Evolutionary conservation across 53 echinoderm and acorn worm species (phyloP).

Genomic region (Temnopleurus reevesii): DNA sequence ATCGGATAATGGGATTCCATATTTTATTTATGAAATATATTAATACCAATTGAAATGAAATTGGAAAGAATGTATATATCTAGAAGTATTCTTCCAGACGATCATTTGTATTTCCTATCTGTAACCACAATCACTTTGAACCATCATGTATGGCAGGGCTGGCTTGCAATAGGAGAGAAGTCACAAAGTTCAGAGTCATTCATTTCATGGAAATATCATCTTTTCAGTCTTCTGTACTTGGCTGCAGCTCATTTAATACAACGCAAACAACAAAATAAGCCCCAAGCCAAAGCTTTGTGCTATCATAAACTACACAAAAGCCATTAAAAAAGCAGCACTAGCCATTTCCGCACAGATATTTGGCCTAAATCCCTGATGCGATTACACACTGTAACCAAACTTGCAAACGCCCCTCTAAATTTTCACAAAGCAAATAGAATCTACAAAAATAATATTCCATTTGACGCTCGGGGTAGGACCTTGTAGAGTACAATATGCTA

Average conservation of each 20-base stretch:
- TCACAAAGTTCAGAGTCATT: neutral
- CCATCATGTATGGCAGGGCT: neutral
- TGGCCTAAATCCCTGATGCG: neutral
- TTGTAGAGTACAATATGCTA: constrained; percentile 19
- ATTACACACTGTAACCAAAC: neutral
- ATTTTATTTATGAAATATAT: no score
- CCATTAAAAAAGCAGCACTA: neutral
- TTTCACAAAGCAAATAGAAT: neutral
- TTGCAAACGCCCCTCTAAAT: neutral
- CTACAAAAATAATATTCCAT: neutral
- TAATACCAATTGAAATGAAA: no score
- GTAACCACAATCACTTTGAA: no score
- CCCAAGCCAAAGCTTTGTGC: neutral
- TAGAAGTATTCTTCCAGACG: no score
- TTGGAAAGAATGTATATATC: no score
- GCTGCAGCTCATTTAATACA: neutral
- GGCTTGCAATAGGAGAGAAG: neutral
- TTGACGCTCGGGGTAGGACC: neutral
- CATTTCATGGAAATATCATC: neutral
- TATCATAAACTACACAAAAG: neutral
- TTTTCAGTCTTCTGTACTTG: neutral
- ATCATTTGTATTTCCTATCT: no score
- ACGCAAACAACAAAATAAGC: neutral
- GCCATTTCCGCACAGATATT: neutral
- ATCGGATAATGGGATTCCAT: no score